These are phyloP conservation scores for Leptodactylus fuscus DNA, from an alignment of 2,113 vertebrate species.

Conservation along the genomic window DNA sequence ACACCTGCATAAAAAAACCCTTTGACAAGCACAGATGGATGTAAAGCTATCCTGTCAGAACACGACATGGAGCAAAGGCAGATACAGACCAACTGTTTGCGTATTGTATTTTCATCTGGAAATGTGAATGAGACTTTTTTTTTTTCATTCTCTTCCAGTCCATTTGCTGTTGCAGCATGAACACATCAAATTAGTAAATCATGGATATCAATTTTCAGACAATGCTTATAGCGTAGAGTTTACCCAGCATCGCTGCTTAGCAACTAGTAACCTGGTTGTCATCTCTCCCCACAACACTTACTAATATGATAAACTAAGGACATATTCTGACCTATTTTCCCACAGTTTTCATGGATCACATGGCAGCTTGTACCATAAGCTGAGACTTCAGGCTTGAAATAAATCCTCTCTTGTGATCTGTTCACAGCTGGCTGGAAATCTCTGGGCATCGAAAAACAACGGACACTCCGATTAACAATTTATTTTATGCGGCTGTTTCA, in stretches of 20 bases:
- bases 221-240: background rate
- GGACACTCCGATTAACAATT: background rate
- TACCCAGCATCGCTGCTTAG: background rate
- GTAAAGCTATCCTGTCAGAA: no score
- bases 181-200: background rate
- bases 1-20: no score
- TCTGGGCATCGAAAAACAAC: background rate
- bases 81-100: no score
- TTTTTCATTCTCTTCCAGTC: background rate
- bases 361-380: background rate
- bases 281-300: background rate
- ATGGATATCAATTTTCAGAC: background rate
- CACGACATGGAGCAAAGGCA: no score
- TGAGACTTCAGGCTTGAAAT: background rate
- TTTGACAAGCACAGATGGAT: no score
- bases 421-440: slow-evolving; percentile 29
- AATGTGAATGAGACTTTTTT: no score
- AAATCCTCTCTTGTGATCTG: slow-evolving; percentile 36
- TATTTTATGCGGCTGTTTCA: background rate
- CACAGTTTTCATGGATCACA: slow-evolving; percentile 27
- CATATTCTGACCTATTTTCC: slow-evolving; percentile 38
- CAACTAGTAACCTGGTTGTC: background rate
- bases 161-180: background rate
- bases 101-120: no score
- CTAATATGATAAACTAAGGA: slow-evolving; percentile 24